Evolutionary conservation across 1,140 invertebrate species (phyloP).

Genomic region (Leptopilina boulardi): DNA sequence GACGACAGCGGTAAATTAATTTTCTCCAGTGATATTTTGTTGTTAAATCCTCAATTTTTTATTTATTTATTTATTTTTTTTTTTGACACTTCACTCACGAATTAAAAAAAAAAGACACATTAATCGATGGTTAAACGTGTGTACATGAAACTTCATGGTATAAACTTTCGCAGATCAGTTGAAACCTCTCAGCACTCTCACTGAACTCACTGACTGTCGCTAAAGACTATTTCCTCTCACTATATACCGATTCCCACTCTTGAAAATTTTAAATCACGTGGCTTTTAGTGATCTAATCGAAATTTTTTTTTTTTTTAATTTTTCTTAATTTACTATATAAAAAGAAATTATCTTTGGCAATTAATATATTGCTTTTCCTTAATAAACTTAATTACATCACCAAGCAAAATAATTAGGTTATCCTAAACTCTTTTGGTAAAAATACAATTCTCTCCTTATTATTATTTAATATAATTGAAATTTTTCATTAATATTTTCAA

Average conservation of each 20-base stretch:
- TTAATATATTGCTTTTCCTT: too few relatives aligned
- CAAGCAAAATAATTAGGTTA: too few relatives aligned
- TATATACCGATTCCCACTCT: conserved; percentile 72
- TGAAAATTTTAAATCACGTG: conserved; percentile 39
- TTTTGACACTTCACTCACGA: conserved; percentile 55
- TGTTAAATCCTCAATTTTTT: neutral
- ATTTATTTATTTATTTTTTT: too few relatives aligned
- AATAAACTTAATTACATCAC: too few relatives aligned
- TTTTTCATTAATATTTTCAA: too few relatives aligned
- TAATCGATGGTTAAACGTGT: conserved; percentile 32
- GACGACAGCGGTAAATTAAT: neutral
- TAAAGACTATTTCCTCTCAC: conserved; percentile 66
- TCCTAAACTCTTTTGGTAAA: too few relatives aligned
- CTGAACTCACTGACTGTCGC: conserved; percentile 71
- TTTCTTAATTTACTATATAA: too few relatives aligned
- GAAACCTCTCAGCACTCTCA: conserved; percentile 74
- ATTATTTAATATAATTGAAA: too few relatives aligned
- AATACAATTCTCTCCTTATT: too few relatives aligned
- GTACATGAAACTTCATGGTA: conserved; percentile 69
- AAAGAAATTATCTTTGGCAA: too few relatives aligned
- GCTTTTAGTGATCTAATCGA: neutral
- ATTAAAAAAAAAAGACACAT: conserved; percentile 52
- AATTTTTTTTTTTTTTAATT: conserved; percentile 2
- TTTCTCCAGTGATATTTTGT: neutral
- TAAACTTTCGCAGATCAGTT: conserved; percentile 67